Evolutionary conservation across 1,140 invertebrate species (phyloP).

Genomic region (Drosophila mauritiana): DNA sequence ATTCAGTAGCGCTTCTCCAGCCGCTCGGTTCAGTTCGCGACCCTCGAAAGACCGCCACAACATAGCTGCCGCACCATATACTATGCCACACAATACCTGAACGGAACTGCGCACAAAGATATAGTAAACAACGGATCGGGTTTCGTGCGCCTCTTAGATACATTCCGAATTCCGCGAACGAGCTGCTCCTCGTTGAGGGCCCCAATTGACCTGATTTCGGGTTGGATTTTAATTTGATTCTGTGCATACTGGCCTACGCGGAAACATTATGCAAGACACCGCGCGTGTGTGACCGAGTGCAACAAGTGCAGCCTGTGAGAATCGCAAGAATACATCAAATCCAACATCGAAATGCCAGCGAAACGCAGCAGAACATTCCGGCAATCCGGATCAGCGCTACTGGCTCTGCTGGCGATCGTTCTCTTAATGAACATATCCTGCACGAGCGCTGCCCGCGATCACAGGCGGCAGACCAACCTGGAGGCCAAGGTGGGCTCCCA

Average conservation of each 20-base stretch:
- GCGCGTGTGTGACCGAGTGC: constrained; percentile 41
- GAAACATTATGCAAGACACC: constrained; percentile 33
- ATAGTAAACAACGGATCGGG: constrained; percentile 8
- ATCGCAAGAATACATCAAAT: not conserved
- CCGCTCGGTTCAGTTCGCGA: constrained; percentile 59
- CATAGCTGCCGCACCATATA: not conserved
- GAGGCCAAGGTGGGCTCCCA: constrained; percentile 93
- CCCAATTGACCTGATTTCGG: constrained; percentile 60
- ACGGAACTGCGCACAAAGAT: constrained; percentile 37
- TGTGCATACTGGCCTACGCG: constrained; percentile 35
- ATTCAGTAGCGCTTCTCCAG: constrained; percentile 66
- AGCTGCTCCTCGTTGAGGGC: constrained; percentile 16
- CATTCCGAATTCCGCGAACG: constrained; percentile 5
- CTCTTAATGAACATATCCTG: constrained; percentile 76
- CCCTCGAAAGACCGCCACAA: constrained; percentile 10
- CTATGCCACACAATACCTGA: constrained; percentile 1
- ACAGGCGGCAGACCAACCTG: constrained; percentile 88
- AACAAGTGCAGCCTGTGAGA: constrained; percentile 29
- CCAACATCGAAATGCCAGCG: constrained; percentile 24
- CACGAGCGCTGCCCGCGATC: constrained; percentile 76
- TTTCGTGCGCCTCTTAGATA: constrained; percentile 33
- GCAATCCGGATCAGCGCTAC: not conserved
- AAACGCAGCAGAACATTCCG: constrained; percentile 20
- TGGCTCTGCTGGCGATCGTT: constrained; percentile 25
- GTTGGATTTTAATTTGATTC: constrained; percentile 48